phyloP scores from a whole-genome alignment of 2,888 invertebrate species.

The Mythimna pallens region DNA sequence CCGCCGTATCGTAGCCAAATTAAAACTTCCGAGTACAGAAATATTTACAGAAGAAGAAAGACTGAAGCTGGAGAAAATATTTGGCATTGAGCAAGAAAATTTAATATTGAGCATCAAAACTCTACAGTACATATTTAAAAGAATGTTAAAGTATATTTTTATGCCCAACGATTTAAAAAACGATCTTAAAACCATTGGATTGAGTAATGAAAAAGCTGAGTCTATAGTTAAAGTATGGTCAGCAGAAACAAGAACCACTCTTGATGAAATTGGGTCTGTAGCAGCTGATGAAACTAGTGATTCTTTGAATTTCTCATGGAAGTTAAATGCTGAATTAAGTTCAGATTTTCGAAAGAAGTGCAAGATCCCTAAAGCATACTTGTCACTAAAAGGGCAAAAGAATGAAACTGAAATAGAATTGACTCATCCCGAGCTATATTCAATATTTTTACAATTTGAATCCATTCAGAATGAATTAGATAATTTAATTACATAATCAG shows the following conservation, averaged over 20 bases:
- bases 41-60: constrained; percentile 84
- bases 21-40: constrained; percentile 79
- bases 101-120: constrained; percentile 81
- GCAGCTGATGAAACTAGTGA: constrained; percentile 69
- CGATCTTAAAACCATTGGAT: constrained; percentile 78
- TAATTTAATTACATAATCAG: constrained; percentile 73
- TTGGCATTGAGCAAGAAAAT: constrained; percentile 78
- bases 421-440: constrained; percentile 83
- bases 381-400: constrained; percentile 71
- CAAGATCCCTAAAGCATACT: constrained; percentile 84
- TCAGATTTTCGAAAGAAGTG: constrained; percentile 83
- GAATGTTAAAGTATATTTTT: constrained; percentile 83
- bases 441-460: constrained; percentile 85
- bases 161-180: constrained; percentile 83
- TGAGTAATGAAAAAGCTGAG: constrained; percentile 80
- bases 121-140: constrained; percentile 81
- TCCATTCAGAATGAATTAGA: constrained; percentile 86
- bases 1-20: constrained; percentile 79
- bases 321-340: constrained; percentile 85
- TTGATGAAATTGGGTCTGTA: constrained; percentile 77
- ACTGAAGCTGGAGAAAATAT: constrained; percentile 82
- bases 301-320: constrained; percentile 79
- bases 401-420: constrained; percentile 80
- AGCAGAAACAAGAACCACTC: constrained; percentile 78
- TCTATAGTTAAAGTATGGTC: constrained; percentile 85